A percentile compares a stretch with the other conserved stretches of the same genome.
Evolutionary conservation across 1,140 invertebrate genomes (phyloP).

Genomic region (Drosophila neocordata): DNA sequence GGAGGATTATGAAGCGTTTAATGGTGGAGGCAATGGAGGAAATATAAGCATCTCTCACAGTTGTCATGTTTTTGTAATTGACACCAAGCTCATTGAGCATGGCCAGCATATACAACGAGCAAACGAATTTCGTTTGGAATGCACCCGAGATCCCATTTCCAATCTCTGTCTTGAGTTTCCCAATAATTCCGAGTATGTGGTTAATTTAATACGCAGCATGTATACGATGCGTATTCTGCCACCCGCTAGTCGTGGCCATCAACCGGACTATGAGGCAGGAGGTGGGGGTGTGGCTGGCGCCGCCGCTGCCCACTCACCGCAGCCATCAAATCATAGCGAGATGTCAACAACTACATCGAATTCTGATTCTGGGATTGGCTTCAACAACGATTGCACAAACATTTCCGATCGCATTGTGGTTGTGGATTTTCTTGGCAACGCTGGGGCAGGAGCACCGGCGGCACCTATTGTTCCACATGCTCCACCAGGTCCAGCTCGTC

Average conservation of each 20-base stretch:
- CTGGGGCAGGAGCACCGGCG: slow-evolving; percentile 33
- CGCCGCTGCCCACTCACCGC: slow-evolving; percentile 87
- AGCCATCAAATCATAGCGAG: slow-evolving; percentile 91
- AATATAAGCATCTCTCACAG: slow-evolving; percentile 89
- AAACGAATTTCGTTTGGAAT: slow-evolving; percentile 90
- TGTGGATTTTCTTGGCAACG: slow-evolving; percentile 87
- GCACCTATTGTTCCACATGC: slow-evolving; percentile 15
- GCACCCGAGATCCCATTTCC: slow-evolving; percentile 87
- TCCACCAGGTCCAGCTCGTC: slow-evolving; percentile 48
- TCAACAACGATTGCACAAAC: slow-evolving; percentile 92
- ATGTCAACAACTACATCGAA: slow-evolving; percentile 95
- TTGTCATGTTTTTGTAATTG: slow-evolving; percentile 97
- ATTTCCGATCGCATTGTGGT: slow-evolving; percentile 92
- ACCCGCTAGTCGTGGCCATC: slow-evolving; percentile 61
- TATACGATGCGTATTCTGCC: slow-evolving; percentile 84
- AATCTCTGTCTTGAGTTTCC: slow-evolving; percentile 94
- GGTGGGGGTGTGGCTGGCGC: slow-evolving; percentile 31
- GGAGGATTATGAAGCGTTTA: slow-evolving; percentile 65
- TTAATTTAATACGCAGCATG: slow-evolving; percentile 88
- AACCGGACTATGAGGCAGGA: slow-evolving; percentile 44
- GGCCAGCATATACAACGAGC: slow-evolving; percentile 90
- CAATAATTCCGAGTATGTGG: slow-evolving; percentile 92
- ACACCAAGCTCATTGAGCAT: slow-evolving; percentile 92
- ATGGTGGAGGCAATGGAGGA: slow-evolving; percentile 30
- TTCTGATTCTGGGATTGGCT: slow-evolving; percentile 97